phyloP scores from a whole-genome alignment of 2,888 invertebrate species.

The Hoplodrina blanda region DNA sequence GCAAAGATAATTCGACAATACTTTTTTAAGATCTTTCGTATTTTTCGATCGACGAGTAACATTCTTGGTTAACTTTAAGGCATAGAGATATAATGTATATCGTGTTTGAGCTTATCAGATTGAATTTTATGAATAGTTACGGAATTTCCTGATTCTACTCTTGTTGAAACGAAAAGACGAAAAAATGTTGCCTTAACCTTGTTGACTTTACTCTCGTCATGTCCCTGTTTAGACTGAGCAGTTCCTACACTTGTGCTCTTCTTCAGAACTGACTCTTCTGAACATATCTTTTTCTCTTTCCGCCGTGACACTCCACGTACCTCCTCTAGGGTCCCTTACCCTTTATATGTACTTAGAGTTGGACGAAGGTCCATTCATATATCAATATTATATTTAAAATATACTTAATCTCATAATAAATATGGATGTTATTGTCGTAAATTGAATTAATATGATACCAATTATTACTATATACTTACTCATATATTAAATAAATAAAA shows the following conservation, averaged over 20 bases:
- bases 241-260: constrained; percentile 22
- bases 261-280: constrained; percentile 12
- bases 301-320: constrained; percentile 24
- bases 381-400: constrained; percentile 52
- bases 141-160: constrained; percentile 55
- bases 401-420: constrained; percentile 52
- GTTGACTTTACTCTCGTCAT: constrained; percentile 47
- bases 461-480: constrained; percentile 39
- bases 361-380: constrained; percentile 57
- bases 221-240: constrained; percentile 32
- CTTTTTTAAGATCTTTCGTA: constrained; percentile 76
- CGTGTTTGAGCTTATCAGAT: constrained; percentile 72
- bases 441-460: constrained; percentile 52
- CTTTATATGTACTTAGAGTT: constrained; percentile 55
- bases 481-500: constrained; percentile 36
- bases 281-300: constrained; percentile 26
- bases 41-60: constrained; percentile 65
- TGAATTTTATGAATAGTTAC: constrained; percentile 59
- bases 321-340: constrained; percentile 33
- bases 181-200: constrained; percentile 66
- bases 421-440: constrained; percentile 60
- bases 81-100: constrained; percentile 64
- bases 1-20: constrained; percentile 81
- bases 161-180: constrained; percentile 59
- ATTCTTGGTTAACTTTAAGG: constrained; percentile 67